Conservation (phyloP, 2,888 invertebrate genomes). For the Theretra japonica region DNA sequence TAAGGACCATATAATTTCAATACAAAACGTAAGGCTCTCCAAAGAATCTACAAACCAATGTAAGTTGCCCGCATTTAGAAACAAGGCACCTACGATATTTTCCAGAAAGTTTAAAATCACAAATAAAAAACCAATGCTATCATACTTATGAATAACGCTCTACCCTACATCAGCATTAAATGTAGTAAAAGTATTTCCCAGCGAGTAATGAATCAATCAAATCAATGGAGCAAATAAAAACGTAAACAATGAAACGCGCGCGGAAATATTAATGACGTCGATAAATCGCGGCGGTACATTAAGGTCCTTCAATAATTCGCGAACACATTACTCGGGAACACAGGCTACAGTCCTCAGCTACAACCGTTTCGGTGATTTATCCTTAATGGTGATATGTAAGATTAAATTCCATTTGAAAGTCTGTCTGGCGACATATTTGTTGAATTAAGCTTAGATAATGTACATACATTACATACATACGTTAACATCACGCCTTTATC, state of each 20-base stretch:
- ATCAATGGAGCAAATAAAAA: conserved; percentile 17
- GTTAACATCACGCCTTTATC: no score
- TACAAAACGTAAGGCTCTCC: no score
- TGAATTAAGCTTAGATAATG: background rate
- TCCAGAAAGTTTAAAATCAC: no score
- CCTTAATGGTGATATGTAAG: background rate
- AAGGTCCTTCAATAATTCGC: conserved; percentile 17
- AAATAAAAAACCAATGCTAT: no score
- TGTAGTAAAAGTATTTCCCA: background rate
- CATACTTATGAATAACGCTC: no score
- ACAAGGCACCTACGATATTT: no score
- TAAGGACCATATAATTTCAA: no score
- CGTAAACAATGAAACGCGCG: conserved; percentile 5
- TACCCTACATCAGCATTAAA: background rate
- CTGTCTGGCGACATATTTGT: background rate
- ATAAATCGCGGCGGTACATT: conserved; percentile 15
- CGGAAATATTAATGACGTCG: conserved; percentile 21
- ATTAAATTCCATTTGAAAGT: background rate
- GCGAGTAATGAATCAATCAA: conserved; percentile 7
- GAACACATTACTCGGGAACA: conserved; percentile 9
- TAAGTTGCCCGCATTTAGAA: no score
- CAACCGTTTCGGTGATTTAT: conserved; percentile 7
- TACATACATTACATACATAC: no score
- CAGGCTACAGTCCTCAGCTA: background rate
- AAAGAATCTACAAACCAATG: no score